A percentile compares a stretch with the other conserved stretches of the same genome.
phyloP scores from a whole-genome alignment of 35 echinoderm and acorn worm genomes.

The Anneissia japonica region DNA sequence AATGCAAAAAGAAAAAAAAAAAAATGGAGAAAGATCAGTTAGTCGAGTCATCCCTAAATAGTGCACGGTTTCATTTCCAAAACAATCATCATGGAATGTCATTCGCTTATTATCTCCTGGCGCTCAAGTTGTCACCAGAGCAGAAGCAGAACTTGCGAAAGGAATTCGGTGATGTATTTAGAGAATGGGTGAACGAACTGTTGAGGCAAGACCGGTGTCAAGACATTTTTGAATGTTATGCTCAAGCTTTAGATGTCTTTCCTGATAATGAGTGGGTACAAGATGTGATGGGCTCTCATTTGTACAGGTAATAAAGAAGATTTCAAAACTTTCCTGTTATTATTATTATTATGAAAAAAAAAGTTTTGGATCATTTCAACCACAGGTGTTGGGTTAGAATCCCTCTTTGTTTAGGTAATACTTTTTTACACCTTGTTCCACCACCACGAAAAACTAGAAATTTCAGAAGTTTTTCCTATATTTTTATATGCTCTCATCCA shows the following conservation, averaged over 20 bases:
- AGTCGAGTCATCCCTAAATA: background rate
- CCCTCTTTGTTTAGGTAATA: no score
- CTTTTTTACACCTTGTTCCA: no score
- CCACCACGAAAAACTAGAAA: no score
- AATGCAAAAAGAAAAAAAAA: no score
- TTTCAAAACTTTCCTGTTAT: no score
- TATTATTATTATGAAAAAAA: no score
- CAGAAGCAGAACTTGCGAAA: background rate
- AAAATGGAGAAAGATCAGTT: background rate
- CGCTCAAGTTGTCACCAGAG: constrained; percentile 17
- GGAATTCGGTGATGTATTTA: constrained; percentile 21
- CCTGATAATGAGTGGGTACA: constrained; percentile 39
- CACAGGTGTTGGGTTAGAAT: no score
- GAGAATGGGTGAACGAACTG: constrained; percentile 21
- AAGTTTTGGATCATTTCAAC: no score
- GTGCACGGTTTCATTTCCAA: background rate
- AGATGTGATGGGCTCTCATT: constrained; percentile 34
- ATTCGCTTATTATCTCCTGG: constrained; percentile 52
- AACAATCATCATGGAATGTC: constrained; percentile 22
- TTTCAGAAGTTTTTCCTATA: no score
- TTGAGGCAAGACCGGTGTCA: constrained; percentile 1
- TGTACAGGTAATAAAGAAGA: constrained; percentile 33
- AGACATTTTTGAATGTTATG: constrained; percentile 38
- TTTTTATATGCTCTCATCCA: no score
- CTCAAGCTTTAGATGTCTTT: constrained; percentile 19